Percentiles rank a stretch among this genome's conserved stretches.
phyloP scores from a whole-genome alignment of 2,888 invertebrate species.

The Dryadula phaetusa region DNA sequence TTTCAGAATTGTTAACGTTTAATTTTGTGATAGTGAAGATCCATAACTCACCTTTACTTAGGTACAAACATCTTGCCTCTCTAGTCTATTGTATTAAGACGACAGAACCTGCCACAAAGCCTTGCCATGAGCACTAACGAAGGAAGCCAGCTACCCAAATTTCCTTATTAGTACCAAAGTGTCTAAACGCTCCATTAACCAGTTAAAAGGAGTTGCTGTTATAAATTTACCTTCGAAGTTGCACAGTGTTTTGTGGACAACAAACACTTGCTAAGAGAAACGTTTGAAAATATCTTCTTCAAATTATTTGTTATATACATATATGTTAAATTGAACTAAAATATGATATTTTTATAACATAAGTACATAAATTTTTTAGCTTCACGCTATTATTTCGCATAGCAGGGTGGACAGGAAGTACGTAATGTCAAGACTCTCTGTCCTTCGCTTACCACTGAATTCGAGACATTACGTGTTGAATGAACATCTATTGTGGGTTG shows the following conservation, averaged over 20 bases:
- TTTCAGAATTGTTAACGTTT: too few species aligned
- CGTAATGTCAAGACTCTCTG: too few species aligned
- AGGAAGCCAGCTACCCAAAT: neutral
- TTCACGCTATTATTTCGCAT: too few species aligned
- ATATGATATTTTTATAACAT: too few species aligned
- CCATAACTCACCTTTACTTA: neutral
- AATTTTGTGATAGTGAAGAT: neutral
- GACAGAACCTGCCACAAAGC: neutral
- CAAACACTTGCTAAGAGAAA: neutral
- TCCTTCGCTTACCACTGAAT: too few species aligned
- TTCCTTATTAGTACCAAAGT: neutral
- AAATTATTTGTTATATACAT: too few species aligned
- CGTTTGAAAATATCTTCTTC: too few species aligned
- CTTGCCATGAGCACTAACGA: neutral
- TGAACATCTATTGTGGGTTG: too few species aligned
- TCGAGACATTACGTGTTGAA: too few species aligned
- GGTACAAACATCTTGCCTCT: neutral
- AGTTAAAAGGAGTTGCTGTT: neutral
- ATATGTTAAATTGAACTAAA: too few species aligned
- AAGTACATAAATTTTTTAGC: too few species aligned
- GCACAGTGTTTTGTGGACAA: neutral
- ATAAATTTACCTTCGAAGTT: neutral
- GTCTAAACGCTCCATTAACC: neutral
- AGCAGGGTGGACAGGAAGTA: too few species aligned
- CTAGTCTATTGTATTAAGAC: neutral